These are phyloP conservation scores for Chaitophorus viminalis DNA, from an alignment of 2,888 invertebrate genomes.

Conservation along the genomic window DNA sequence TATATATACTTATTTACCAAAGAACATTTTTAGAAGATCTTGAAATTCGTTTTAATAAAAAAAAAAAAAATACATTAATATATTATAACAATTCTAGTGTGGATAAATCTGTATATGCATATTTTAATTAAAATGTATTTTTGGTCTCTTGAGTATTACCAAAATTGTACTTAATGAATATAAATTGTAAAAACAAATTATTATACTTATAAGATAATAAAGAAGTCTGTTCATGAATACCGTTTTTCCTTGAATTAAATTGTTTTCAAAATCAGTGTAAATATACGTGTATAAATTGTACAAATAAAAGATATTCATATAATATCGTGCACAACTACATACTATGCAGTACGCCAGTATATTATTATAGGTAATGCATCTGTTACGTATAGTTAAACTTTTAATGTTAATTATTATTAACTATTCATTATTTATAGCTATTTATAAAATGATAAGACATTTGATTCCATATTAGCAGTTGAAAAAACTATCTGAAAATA, in stretches of 20 bases:
- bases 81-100: constrained; percentile 39
- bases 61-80: not conserved
- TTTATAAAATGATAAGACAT: no score
- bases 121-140: constrained; percentile 30
- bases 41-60: constrained; percentile 48
- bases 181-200: constrained; percentile 59
- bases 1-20: constrained; percentile 49
- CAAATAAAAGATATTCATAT: no score
- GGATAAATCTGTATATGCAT: constrained; percentile 41
- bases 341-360: no score
- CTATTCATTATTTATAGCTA: no score
- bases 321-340: no score
- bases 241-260: not conserved
- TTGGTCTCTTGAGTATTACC: constrained; percentile 31
- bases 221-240: constrained; percentile 57
- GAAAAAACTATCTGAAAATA: no score
- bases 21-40: constrained; percentile 43
- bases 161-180: constrained; percentile 55
- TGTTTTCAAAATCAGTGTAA: not conserved
- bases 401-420: no score
- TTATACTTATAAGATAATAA: constrained; percentile 55
- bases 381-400: no score
- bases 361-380: no score
- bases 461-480: no score
- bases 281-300: no score